Evolutionary conservation across 92 coral and sea anemone genomes (phyloP), one percentile per base, ranked within the genome.

Genomic region (Porites evermanni): DNA sequence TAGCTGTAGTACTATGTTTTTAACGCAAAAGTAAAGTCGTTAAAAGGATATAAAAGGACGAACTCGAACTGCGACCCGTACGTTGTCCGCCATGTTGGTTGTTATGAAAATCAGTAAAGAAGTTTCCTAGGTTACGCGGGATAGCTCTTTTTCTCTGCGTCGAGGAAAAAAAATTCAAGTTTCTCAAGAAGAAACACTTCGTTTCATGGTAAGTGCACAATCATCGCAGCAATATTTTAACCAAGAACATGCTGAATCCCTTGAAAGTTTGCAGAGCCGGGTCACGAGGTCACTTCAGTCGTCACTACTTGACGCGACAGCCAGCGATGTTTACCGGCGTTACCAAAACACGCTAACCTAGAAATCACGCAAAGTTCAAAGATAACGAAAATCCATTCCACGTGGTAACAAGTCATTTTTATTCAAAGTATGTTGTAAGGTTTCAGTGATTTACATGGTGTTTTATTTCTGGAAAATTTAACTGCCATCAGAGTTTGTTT

Each of bases 41-140:
- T 79, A 91, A 38, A 92, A 95, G 98, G 98, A 95, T 95, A 95
- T 94, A 74, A 95, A 95, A 85, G 98, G 98, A 71, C 98, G 91
- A 32, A 95, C 98, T 21, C 98, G 92, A 32, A 95, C 98, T 1
- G 98, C 98, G 3, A 95, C 98, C 67, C 84, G 89, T 63, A 95
- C 98, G 80, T 94, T 95, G 70, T 95, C 98, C 88, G 95, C 98
- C 98, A 95, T 95, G 63, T 79, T 87, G 64, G 44, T 51, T 66
- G 75, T 19, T 50, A 32, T n/a, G 72, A 23, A 53, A 12, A 56
- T 56, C 61, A 12, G 67, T 7, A 20, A 7, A 17, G 13, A 23
- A 52, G 78, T 81, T 60, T 81, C 86, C 86, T 69, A 68, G 87
- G 74, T 76, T 73, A 83, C 80, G 87, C 16, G 12, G 17, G 8